Percentiles rank a stretch among this genome's conserved stretches.
These are phyloP conservation scores for Eupithecia centaureata DNA, from an alignment of 2,888 invertebrate genomes.

Conservation along the genomic window DNA sequence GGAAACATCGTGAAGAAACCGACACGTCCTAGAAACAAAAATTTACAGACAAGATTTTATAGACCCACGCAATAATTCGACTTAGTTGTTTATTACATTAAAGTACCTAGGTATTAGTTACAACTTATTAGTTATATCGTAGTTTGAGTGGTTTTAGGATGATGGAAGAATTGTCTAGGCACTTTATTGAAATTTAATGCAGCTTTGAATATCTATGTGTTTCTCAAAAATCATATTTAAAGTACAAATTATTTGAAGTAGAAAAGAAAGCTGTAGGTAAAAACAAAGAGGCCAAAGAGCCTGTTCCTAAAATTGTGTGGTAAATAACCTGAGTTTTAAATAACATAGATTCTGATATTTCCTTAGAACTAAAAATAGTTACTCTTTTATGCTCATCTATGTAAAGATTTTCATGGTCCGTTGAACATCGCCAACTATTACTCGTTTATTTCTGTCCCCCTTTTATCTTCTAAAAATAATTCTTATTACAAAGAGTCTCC, in stretches of 20 bases:
- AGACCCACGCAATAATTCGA: constrained; percentile 21
- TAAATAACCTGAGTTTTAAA: neutral
- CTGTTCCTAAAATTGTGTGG: neutral
- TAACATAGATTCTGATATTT: neutral
- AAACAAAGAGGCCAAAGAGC: neutral
- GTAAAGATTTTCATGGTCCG: constrained; percentile 15
- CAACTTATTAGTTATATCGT: constrained; percentile 14
- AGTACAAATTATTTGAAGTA: neutral
- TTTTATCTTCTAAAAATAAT: constrained; percentile 9
- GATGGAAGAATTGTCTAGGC: neutral
- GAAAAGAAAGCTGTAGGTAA: too few relatives aligned
- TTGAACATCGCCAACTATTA: constrained; percentile 21
- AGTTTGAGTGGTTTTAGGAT: neutral
- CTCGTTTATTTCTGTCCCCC: constrained; percentile 13
- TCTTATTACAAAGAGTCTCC: constrained; percentile 41
- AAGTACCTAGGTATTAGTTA: neutral
- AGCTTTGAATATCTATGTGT: too few relatives aligned
- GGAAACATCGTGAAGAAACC: constrained; percentile 35
- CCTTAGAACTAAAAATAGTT: constrained; percentile 25
- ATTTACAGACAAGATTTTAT: constrained; percentile 23
- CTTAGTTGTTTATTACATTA: constrained; percentile 9
- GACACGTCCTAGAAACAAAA: constrained; percentile 29
- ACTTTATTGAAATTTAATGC: neutral
- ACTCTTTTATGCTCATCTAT: constrained; percentile 8
- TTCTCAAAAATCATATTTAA: neutral